Evolutionary conservation across 2,888 invertebrate species (phyloP).

Genomic region (Herminia tarsipennalis): DNA sequence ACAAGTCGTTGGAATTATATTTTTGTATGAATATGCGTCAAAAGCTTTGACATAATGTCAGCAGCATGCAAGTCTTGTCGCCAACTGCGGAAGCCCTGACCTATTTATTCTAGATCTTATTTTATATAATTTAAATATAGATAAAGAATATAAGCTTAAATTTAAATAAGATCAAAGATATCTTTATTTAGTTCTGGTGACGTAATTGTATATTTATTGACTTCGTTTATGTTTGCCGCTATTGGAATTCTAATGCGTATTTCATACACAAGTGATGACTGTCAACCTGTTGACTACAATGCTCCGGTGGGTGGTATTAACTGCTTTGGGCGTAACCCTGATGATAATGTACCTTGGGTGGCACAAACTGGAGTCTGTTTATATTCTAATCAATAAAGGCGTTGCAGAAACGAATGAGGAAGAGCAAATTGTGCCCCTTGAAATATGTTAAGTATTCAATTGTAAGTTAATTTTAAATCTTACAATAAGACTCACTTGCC

Average conservation of each 20-base stretch:
- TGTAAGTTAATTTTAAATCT: no score
- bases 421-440: no score
- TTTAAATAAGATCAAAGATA: not conserved
- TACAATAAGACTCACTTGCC: no score
- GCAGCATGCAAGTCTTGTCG: constrained; percentile 25
- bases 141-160: not conserved
- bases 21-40: constrained; percentile 22
- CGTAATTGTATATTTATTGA: not conserved
- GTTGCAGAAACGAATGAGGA: not conserved
- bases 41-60: constrained; percentile 28
- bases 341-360: constrained; percentile 25
- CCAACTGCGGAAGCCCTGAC: constrained; percentile 35
- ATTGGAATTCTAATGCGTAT: not conserved
- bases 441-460: no score
- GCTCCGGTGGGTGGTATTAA: constrained; percentile 26
- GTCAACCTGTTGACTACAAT: constrained; percentile 13
- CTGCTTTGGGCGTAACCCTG: constrained; percentile 25
- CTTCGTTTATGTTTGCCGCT: not conserved
- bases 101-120: constrained; percentile 28
- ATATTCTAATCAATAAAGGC: constrained; percentile 8
- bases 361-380: constrained; percentile 4
- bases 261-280: constrained; percentile 8
- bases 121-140: constrained; percentile 1
- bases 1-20: constrained; percentile 11
- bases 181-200: not conserved